phyloP scores from a whole-genome alignment of 2,113 vertebrate genomes.

The Oceanites oceanicus region DNA sequence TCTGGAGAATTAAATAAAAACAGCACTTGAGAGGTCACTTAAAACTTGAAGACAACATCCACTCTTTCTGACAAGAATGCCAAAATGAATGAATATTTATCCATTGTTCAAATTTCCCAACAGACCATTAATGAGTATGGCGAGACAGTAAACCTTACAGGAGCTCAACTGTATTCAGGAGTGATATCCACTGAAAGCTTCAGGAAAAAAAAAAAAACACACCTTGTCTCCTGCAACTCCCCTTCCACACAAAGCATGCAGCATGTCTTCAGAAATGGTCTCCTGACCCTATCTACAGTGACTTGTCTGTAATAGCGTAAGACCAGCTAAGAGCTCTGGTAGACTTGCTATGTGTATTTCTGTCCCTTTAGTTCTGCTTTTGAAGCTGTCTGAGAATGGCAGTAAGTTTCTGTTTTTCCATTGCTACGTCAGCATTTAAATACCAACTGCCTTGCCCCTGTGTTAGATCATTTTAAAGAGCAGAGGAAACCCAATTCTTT shows the following conservation, averaged over 20 bases:
- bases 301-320: not conserved
- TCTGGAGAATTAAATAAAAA: not conserved
- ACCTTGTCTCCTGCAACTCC: not conserved
- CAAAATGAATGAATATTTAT: not conserved
- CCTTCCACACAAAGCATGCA: not conserved
- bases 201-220: not conserved
- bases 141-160: not conserved
- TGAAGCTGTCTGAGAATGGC: not conserved
- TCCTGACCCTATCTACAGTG: not conserved
- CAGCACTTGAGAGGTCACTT: not conserved
- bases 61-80: not conserved
- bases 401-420: not conserved
- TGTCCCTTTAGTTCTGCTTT: not conserved
- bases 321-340: not conserved
- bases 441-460: not conserved
- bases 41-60: not conserved
- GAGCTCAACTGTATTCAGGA: not conserved
- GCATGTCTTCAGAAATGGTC: not conserved
- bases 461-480: not conserved
- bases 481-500: not conserved
- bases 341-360: not conserved
- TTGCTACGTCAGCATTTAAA: not conserved
- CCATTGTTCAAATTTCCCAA: not conserved
- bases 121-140: not conserved
- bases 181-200: not conserved